phyloP scores from a whole-genome alignment of 1,140 invertebrate genomes.

The Drosophila hydei region DNA sequence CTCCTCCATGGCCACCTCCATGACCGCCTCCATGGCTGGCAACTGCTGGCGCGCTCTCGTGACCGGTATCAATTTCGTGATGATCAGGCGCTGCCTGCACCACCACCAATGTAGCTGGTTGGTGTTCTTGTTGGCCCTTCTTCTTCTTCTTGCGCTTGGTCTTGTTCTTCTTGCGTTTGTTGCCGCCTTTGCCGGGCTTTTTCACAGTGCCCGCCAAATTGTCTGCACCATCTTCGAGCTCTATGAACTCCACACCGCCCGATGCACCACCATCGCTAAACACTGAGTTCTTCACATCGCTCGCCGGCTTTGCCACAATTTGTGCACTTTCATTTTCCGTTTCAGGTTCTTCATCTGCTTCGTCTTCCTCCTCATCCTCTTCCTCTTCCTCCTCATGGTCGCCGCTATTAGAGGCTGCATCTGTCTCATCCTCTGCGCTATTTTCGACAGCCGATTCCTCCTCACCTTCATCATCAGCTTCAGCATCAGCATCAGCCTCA shows the following conservation, averaged over 20 bases:
- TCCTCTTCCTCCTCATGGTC: slow-evolving; percentile 27
- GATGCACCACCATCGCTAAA: slow-evolving; percentile 46
- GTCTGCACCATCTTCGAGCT: slow-evolving; percentile 61
- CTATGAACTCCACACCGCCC: slow-evolving; percentile 69
- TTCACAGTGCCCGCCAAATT: slow-evolving; percentile 45
- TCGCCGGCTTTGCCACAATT: slow-evolving; percentile 17
- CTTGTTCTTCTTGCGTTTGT: slow-evolving; percentile 69
- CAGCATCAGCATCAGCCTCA: slow-evolving; percentile 57
- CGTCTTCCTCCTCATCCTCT: slow-evolving; percentile 50
- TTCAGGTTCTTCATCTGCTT: slow-evolving; percentile 39
- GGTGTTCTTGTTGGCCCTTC: slow-evolving; percentile 51
- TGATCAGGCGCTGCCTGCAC: slow-evolving; percentile 71
- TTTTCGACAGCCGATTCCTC: slow-evolving; percentile 39
- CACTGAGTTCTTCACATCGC: slow-evolving; percentile 50
- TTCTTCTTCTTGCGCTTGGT: slow-evolving; percentile 57
- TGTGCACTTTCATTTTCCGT: slow-evolving; percentile 57
- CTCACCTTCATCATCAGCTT: neutral
- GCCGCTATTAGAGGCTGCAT: slow-evolving; percentile 16
- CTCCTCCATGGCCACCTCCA: slow-evolving; percentile 29
- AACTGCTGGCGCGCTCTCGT: slow-evolving; percentile 26
- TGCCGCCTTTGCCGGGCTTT: slow-evolving; percentile 55
- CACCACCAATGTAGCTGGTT: slow-evolving; percentile 71
- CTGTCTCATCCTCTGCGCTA: slow-evolving; percentile 36
- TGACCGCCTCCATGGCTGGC: slow-evolving; percentile 46
- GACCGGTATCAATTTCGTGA: slow-evolving; percentile 54